phyloP scores from a whole-genome alignment of 1,140 invertebrate genomes.

The Bombus soroeensis region DNA sequence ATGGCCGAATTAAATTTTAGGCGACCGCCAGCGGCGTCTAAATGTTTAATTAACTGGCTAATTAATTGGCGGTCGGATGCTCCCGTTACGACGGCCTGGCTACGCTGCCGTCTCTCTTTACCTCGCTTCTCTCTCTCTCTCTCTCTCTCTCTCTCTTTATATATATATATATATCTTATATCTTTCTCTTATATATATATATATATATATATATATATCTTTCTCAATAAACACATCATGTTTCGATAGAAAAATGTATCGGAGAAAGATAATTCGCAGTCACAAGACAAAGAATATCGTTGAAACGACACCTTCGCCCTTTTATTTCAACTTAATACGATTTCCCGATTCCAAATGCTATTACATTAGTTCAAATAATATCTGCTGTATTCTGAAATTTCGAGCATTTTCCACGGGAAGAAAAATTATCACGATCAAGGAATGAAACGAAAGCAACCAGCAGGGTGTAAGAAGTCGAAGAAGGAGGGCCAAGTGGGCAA shows the following conservation, averaged over 20 bases:
- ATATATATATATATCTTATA: too few relatives aligned
- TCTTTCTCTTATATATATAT: not conserved
- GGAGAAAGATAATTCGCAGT: not conserved
- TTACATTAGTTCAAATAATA: too few relatives aligned
- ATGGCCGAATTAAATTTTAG: slow-evolving; percentile 56
- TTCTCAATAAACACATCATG: not conserved
- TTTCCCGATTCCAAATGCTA: too few relatives aligned
- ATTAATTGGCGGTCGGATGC: slow-evolving; percentile 46
- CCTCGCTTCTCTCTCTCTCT: not conserved
- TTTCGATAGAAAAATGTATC: not conserved
- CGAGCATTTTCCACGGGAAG: not conserved
- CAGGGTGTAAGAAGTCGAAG: not conserved
- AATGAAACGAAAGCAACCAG: not conserved
- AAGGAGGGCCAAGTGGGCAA: not conserved
- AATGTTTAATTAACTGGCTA: slow-evolving; percentile 58
- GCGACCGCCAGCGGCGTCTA: slow-evolving; percentile 52
- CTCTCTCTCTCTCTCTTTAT: not conserved
- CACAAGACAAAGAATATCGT: not conserved
- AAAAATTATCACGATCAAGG: not conserved
- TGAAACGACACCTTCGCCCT: not conserved
- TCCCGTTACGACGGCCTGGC: slow-evolving; percentile 31
- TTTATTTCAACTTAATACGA: too few relatives aligned
- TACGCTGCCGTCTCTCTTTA: not conserved
- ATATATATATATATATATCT: too few relatives aligned
- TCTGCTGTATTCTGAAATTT: not conserved